Percentiles rank a stretch among this genome's conserved stretches.
These are phyloP conservation scores for Helobdella robusta DNA, from an alignment of 2,888 invertebrate genomes.

Conservation along the genomic window DNA sequence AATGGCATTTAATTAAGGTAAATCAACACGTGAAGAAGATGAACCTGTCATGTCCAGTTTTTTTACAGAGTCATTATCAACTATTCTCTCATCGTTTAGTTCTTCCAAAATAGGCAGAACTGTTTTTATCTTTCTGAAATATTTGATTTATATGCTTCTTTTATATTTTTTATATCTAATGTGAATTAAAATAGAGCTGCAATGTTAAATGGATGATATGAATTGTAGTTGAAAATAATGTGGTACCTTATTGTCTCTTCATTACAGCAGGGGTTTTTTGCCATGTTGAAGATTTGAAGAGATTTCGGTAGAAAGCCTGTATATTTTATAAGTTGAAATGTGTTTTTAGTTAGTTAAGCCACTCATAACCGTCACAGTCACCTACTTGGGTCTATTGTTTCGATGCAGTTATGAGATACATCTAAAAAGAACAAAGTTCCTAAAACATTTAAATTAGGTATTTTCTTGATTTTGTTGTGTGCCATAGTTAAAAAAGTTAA, in stretches of 20 bases:
- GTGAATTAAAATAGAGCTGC: no score
- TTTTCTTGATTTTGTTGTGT: not conserved
- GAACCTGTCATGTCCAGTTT: no score
- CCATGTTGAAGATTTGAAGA: not conserved
- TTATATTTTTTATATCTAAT: no score
- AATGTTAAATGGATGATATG: no score
- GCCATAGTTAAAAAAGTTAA: not conserved
- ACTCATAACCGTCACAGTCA: not conserved
- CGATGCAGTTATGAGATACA: conserved; percentile 13
- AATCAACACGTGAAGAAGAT: not conserved
- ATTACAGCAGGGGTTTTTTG: not conserved
- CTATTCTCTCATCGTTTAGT: conserved; percentile 1
- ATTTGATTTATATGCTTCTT: not conserved
- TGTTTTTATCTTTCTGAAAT: not conserved
- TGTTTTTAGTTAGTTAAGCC: not conserved
- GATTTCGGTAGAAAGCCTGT: not conserved
- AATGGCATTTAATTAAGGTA: not conserved
- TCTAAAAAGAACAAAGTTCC: conserved; percentile 10
- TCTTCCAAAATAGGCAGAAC: not conserved
- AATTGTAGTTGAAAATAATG: no score
- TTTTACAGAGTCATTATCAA: no score
- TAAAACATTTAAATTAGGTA: not conserved
- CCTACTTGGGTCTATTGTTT: not conserved
- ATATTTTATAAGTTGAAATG: not conserved
- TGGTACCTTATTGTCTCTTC: no score